These are phyloP conservation scores for Clamator glandarius DNA, from an alignment of 2,797 vertebrate species.

Conservation along the genomic window DNA sequence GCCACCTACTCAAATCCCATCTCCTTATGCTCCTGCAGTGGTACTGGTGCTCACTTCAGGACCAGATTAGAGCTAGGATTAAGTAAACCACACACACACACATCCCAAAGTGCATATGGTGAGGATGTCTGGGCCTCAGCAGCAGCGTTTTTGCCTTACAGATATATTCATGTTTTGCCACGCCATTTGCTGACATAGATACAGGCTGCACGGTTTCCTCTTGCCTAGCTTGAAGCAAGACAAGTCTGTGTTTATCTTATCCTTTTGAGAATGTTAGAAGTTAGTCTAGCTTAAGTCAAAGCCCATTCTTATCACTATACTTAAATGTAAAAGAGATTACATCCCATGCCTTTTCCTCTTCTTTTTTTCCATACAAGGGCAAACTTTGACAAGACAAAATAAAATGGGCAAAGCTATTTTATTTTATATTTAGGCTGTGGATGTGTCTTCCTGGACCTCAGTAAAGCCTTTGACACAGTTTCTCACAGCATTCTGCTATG, in stretches of 20 bases:
- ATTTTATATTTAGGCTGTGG: background rate
- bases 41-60: background rate
- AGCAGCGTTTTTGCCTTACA: background rate
- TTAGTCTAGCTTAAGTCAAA: background rate
- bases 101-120: fast-evolving
- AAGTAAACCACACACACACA: background rate
- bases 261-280: background rate
- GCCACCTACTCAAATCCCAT: background rate
- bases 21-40: background rate
- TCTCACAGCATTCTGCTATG: too few relatives aligned
- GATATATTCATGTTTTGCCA: background rate
- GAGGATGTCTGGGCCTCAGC: background rate
- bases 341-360: background rate
- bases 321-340: background rate
- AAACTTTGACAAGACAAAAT: background rate
- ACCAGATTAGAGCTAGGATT: background rate
- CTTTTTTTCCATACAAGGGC: background rate
- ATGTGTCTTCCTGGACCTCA: too few relatives aligned
- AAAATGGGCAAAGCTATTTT: background rate
- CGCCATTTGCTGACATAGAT: background rate
- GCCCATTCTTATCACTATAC: background rate
- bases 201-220: background rate
- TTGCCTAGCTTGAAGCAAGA: background rate
- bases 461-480: too few relatives aligned
- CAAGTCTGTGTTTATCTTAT: background rate